Evolutionary conservation across 2,113 vertebrate genomes (phyloP), one percentile per base, ranked within the genome.

Genomic region (Megatriorchis doriae): DNA sequence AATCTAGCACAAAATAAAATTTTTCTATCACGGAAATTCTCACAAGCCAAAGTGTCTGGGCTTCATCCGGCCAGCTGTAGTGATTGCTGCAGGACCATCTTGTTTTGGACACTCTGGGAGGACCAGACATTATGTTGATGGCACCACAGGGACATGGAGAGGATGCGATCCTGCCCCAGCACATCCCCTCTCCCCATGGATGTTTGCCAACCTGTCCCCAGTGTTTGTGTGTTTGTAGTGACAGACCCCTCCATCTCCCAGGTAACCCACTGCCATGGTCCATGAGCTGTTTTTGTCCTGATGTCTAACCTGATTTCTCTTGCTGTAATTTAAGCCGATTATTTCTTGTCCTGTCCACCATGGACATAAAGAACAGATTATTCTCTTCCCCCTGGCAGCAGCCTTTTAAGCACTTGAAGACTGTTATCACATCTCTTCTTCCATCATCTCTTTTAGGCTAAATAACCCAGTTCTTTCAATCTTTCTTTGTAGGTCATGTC

Each of bases 401-500:
- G 68, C 87, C 92, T 96, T 96, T 96, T 96, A 96, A 97, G 94
- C 90, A 95, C 94, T 94, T 90, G 93, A 94, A 94, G 93, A 93
- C 93, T 95, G 96, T 96, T 97, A 96, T 94, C 96, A 88, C 94
- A 90, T 95, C 93, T 96, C 94, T 96, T 95, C 96, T 90, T 65
- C 96, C 96, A 96, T 97, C 96, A 96, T 95, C 94, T 95, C 96
- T 96, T 96, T 96, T 93, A 97, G 96, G 87, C 87, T 95, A 97
- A 96, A 97, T 96, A 96, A 97, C 96, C 96, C 94, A 95, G 72
- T 97, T 97, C 94, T 96, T 97, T 97, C 96, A 96, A 96, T 96
- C 96, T 95, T 94, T 48, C 93, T 97, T 97, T 97, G 94, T 97
- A 97, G 96, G 96, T 96, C 93, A 90, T 77, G 90, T 96, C 92